Evolutionary conservation across 1,140 invertebrate species (phyloP).

Genomic region (Cherax destructor): DNA sequence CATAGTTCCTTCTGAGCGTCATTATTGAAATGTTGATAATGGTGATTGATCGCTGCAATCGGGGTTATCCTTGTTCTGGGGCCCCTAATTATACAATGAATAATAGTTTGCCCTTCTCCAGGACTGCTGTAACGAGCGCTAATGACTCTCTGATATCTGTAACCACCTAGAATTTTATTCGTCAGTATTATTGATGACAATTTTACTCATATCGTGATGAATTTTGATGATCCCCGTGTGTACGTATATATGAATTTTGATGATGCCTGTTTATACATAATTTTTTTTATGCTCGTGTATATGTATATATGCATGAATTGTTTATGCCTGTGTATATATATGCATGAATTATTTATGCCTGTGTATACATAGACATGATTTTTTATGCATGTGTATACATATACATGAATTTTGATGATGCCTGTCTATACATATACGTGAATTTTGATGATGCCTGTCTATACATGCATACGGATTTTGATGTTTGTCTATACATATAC

Average conservation of each 20-base stretch:
- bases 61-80: slow-evolving; percentile 36
- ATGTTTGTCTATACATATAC: not conserved
- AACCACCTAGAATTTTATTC: not conserved
- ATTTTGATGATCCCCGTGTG: not conserved
- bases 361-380: not conserved
- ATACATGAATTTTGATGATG: not conserved
- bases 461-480: too few species aligned
- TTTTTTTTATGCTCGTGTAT: too few species aligned
- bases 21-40: slow-evolving; percentile 59
- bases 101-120: slow-evolving; percentile 8
- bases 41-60: slow-evolving; percentile 52
- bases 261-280: not conserved
- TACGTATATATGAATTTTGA: not conserved
- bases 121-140: slow-evolving; percentile 7
- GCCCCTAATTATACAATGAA: slow-evolving; percentile 28
- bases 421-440: too few species aligned
- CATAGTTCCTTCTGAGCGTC: slow-evolving; percentile 17
- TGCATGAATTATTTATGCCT: not conserved
- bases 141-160: slow-evolving; percentile 32
- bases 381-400: not conserved
- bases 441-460: not conserved
- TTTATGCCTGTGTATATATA: not conserved
- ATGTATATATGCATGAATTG: too few species aligned
- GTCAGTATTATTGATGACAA: not conserved
- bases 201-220: not conserved